Conservation (phyloP, 2,113 vertebrate species). For the Lampris incognitus region DNA sequence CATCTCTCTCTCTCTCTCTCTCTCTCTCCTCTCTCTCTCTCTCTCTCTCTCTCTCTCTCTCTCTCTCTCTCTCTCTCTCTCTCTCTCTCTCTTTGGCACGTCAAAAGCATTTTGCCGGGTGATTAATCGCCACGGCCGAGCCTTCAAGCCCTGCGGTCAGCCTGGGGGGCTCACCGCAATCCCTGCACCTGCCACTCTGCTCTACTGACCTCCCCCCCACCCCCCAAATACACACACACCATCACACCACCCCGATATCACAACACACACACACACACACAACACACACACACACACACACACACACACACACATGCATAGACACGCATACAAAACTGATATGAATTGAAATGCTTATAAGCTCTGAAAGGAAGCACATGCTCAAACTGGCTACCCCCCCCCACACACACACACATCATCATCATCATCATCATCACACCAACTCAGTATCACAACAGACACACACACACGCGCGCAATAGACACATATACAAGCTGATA, state of each 20-base stretch:
- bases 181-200: slow-evolving; percentile 74
- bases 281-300: background rate
- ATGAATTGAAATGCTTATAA: no score
- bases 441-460: no score
- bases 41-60: background rate
- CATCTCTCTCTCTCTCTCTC: background rate
- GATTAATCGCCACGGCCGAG: slow-evolving; percentile 72
- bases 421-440: no score
- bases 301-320: background rate
- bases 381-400: no score
- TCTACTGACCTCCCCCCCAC: slow-evolving; percentile 43
- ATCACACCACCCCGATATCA: background rate
- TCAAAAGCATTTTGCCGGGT: slow-evolving; percentile 79
- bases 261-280: slow-evolving; percentile 7
- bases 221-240: slow-evolving; percentile 10
- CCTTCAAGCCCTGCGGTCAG: slow-evolving; percentile 58
- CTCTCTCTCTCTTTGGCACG: slow-evolving; percentile 64
- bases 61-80: background rate
- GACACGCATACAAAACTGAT: no score
- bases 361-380: no score
- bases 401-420: no score
- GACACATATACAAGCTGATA: no score
- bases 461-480: no score
- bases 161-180: slow-evolving; percentile 64
- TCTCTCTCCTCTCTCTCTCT: background rate